phyloP scores from a whole-genome alignment of 2,113 vertebrate species.

The Zosterops borbonicus region DNA sequence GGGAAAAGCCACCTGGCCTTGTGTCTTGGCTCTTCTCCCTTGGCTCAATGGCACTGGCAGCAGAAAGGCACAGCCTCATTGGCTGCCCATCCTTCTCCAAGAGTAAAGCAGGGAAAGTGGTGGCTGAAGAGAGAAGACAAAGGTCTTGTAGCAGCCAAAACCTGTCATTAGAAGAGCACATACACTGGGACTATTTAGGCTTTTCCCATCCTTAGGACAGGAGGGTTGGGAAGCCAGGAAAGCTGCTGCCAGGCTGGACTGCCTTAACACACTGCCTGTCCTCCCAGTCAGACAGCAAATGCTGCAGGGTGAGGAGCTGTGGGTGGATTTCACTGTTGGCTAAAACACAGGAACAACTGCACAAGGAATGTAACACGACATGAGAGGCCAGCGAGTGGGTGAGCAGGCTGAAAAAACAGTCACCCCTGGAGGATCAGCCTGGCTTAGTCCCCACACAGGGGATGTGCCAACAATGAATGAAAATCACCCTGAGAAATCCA shows the following conservation, averaged over 20 bases:
- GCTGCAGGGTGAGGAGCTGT: rapidly evolving
- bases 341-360: not conserved
- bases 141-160: not conserved
- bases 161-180: not conserved
- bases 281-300: not conserved
- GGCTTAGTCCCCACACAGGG: not conserved
- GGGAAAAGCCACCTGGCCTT: not conserved
- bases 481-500: not conserved
- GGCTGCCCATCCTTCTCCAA: not conserved
- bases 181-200: not conserved
- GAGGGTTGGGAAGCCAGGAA: not conserved
- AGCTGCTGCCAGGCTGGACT: not conserved
- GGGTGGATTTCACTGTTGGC: not conserved
- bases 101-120: not conserved
- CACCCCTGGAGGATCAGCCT: not conserved
- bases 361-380: not conserved
- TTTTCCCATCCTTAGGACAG: not conserved
- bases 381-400: not conserved
- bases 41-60: not conserved
- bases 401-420: not conserved
- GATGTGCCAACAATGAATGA: not conserved
- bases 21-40: not conserved
- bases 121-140: not conserved
- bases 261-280: not conserved
- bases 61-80: not conserved